Percentiles rank a stretch among this genome's conserved stretches.
Evolutionary conservation across 2,113 vertebrate species (phyloP).

Genomic region (Electrona antarctica): DNA sequence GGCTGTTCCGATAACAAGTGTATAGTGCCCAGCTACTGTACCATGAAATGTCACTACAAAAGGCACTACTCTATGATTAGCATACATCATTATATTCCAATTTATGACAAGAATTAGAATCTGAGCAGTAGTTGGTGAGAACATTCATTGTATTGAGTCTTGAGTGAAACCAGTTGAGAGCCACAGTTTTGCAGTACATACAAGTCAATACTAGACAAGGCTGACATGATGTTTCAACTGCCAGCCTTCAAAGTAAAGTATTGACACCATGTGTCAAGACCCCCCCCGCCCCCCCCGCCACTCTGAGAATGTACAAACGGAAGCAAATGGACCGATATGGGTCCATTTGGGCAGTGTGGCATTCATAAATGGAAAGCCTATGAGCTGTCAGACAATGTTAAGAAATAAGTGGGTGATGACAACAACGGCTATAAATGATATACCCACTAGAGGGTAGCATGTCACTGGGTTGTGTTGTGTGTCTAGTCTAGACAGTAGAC

Average conservation of each 20-base stretch:
- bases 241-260: neutral
- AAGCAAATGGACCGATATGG: too few species aligned
- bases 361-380: neutral
- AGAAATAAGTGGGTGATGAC: neutral
- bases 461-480: conserved; percentile 8
- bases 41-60: conserved; percentile 26
- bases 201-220: too few species aligned
- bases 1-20: conserved; percentile 8
- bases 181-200: too few species aligned
- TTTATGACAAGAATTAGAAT: too few species aligned
- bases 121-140: too few species aligned
- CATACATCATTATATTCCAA: too few species aligned
- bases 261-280: neutral
- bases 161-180: too few species aligned
- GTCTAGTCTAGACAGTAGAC: neutral
- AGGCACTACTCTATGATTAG: too few species aligned
- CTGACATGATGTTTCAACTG: conserved; percentile 8
- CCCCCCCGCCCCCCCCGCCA: neutral
- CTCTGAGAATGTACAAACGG: too few species aligned
- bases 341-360: too few species aligned
- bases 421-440: neutral
- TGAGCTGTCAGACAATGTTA: neutral
- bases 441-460: conserved; percentile 59
- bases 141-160: too few species aligned
- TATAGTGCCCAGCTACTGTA: conserved; percentile 10